A percentile compares a stretch with the other conserved stretches of the same genome.
These are phyloP conservation scores for Ophioninae sp. DNA, from an alignment of 2,888 invertebrate genomes.

Conservation along the genomic window DNA sequence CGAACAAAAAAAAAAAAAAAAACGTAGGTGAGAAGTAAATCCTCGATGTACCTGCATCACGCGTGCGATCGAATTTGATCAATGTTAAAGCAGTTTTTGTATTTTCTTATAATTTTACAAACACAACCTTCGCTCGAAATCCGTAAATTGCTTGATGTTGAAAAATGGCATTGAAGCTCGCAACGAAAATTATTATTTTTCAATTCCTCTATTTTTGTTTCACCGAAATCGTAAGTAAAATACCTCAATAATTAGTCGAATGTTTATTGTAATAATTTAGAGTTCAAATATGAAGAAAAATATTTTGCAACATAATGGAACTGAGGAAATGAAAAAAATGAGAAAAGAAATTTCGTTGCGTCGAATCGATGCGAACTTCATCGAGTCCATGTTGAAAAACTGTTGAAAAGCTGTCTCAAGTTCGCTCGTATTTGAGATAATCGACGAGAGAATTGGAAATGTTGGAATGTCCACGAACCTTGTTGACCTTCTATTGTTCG, in stretches of 20 bases:
- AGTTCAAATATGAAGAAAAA: too few species aligned
- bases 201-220: too few species aligned
- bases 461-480: constrained; percentile 65
- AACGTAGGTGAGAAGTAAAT: constrained; percentile 41
- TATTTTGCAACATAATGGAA: too few species aligned
- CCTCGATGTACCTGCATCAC: constrained; percentile 14
- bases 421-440: constrained; percentile 42
- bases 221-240: too few species aligned
- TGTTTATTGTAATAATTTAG: too few species aligned
- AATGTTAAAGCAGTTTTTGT: not conserved
- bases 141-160: too few species aligned
- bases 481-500: constrained; percentile 74
- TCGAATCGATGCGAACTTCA: not conserved
- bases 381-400: too few species aligned
- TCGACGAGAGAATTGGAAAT: constrained; percentile 40
- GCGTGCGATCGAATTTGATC: constrained; percentile 9
- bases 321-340: not conserved
- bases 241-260: too few species aligned
- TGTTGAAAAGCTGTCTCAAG: constrained; percentile 2
- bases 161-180: too few species aligned
- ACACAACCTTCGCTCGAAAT: not conserved
- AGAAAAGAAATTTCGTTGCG: not conserved
- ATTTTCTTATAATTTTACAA: not conserved
- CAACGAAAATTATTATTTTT: too few species aligned
- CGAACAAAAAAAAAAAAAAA: constrained; percentile 17